Evolutionary conservation across 2,888 invertebrate genomes (phyloP).

Genomic region (Cerceris rybyensis): DNA sequence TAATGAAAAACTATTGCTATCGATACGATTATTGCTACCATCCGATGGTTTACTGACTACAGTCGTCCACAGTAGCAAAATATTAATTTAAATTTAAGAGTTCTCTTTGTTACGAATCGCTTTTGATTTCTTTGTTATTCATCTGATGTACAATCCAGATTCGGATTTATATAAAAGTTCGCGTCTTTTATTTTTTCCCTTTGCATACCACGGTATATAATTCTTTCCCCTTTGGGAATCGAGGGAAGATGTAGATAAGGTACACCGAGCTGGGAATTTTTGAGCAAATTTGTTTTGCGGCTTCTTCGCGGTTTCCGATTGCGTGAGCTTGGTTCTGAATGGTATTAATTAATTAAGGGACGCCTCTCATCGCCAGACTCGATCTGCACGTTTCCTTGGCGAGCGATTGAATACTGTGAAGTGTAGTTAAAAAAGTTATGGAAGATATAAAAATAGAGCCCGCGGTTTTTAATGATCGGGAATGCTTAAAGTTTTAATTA

Average conservation of each 20-base stretch:
- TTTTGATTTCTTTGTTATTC: too few species aligned
- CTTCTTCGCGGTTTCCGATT: background rate
- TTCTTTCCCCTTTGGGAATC: background rate
- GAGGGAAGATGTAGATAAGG: background rate
- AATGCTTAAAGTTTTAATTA: too few species aligned
- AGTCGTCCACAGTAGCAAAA: too few species aligned
- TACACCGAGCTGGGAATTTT: background rate
- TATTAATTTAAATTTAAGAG: too few species aligned
- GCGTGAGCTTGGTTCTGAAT: background rate
- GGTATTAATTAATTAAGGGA: constrained; percentile 28
- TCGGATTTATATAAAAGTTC: too few species aligned
- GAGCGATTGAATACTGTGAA: background rate
- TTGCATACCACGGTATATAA: too few species aligned
- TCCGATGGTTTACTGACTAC: too few species aligned
- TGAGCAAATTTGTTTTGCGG: background rate
- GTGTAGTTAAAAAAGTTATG: background rate
- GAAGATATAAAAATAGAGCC: background rate
- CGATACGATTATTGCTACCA: too few species aligned
- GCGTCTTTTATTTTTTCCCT: background rate
- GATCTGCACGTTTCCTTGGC: background rate
- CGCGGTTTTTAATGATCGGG: too few species aligned
- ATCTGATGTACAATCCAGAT: too few species aligned
- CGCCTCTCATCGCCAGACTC: constrained; percentile 9
- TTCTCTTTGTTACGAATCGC: too few species aligned
- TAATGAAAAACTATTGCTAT: too few species aligned